Evolutionary conservation across 1,140 invertebrate species (phyloP).

Genomic region (Drosophila bocqueti): DNA sequence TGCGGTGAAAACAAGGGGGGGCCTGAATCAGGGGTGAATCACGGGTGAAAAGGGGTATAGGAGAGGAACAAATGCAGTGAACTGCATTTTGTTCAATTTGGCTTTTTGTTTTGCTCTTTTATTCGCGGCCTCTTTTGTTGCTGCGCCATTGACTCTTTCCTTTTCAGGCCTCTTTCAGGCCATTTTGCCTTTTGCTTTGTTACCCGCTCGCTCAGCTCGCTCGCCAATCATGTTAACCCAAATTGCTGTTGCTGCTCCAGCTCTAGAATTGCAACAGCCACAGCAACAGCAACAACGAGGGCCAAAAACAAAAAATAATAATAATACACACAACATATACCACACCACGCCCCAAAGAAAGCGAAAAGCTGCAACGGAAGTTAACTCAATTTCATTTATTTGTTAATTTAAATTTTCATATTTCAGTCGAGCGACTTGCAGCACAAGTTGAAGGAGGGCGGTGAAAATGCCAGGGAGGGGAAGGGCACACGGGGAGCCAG

Average conservation of each 20-base stretch:
- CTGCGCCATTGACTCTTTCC: conserved; percentile 63
- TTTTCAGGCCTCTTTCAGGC: conserved; percentile 47
- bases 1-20: not conserved
- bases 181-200: conserved; percentile 41
- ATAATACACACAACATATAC: conserved; percentile 4
- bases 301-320: not conserved
- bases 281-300: conserved; percentile 6
- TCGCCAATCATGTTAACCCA: conserved; percentile 79
- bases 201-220: conserved; percentile 16
- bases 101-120: conserved; percentile 70
- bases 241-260: conserved; percentile 63
- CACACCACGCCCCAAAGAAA: conserved; percentile 24
- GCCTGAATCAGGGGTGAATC: conserved; percentile 1
- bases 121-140: conserved; percentile 61
- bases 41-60: not conserved
- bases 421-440: conserved; percentile 23
- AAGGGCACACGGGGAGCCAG: conserved; percentile 6
- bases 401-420: conserved; percentile 66
- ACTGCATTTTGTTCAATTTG: conserved; percentile 68
- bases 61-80: conserved; percentile 37
- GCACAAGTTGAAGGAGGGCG: not conserved
- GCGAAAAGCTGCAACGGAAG: conserved; percentile 57
- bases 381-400: conserved; percentile 55
- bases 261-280: conserved; percentile 63
- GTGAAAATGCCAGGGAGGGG: not conserved